phyloP scores from a whole-genome alignment of 2,888 invertebrate species.

The Chromoteleia sp. region DNA sequence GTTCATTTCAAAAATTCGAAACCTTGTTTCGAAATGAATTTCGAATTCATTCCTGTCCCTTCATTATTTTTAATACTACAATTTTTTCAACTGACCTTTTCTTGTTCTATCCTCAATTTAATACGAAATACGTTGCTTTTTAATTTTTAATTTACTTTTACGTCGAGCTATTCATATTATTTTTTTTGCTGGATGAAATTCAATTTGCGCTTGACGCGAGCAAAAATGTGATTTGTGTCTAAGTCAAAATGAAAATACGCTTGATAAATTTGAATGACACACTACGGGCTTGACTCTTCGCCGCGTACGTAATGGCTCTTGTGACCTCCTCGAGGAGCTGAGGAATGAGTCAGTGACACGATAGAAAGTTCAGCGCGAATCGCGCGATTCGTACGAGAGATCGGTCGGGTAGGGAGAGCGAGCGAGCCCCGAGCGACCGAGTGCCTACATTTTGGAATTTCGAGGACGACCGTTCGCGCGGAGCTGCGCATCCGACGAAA shows the following conservation, averaged over 20 bases:
- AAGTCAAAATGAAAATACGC: slow-evolving; percentile 5
- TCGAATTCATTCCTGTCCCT: no score
- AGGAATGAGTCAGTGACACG: slow-evolving; percentile 79
- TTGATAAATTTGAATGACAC: slow-evolving; percentile 61
- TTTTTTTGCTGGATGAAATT: no score
- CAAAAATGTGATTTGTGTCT: slow-evolving; percentile 11
- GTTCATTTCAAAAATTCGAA: no score
- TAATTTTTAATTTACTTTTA: no score
- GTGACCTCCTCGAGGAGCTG: slow-evolving; percentile 71
- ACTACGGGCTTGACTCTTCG: slow-evolving; percentile 31
- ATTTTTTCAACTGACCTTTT: no score
- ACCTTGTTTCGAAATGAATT: no score
- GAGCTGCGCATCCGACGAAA: slow-evolving; percentile 22
- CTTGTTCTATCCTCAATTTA: no score
- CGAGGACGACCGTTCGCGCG: slow-evolving; percentile 70
- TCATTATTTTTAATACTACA: no score
- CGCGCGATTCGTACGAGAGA: slow-evolving; percentile 61
- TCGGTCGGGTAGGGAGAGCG: slow-evolving; percentile 35
- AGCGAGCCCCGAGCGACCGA: slow-evolving; percentile 70
- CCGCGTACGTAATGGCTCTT: slow-evolving; percentile 50
- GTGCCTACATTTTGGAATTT: slow-evolving; percentile 74
- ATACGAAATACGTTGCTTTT: no score
- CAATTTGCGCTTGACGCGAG: slow-evolving; percentile 12
- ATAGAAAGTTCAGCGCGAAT: slow-evolving; percentile 79
- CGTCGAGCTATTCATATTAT: no score